A percentile compares a stretch with the other conserved stretches of the same genome.
Conservation (phyloP, 2,888 invertebrate species). For the Cantharis lateralis region DNA sequence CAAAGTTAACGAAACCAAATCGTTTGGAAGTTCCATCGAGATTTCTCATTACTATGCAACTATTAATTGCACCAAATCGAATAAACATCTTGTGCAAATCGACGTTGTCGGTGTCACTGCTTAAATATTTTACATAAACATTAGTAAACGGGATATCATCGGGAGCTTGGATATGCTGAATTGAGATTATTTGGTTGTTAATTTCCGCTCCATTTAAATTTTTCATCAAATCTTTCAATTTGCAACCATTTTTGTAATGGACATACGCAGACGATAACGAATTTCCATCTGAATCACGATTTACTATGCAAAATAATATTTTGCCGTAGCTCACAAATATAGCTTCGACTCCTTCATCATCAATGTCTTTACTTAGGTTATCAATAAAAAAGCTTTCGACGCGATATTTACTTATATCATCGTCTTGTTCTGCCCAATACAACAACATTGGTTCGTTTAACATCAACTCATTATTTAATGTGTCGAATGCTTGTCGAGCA, state of each 20-base stretch:
- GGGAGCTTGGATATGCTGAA: neutral
- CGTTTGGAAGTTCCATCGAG: neutral
- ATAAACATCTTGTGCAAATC: neutral
- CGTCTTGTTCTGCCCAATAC: neutral
- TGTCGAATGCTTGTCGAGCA: neutral
- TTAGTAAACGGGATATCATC: neutral
- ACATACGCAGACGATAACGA: neutral
- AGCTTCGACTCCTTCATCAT: neutral
- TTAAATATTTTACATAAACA: neutral
- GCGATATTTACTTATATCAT: neutral
- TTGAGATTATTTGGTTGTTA: neutral
- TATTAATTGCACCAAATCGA: neutral
- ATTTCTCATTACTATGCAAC: neutral
- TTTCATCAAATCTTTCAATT: neutral
- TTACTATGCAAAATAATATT: neutral
- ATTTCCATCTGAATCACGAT: neutral
- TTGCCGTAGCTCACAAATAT: neutral
- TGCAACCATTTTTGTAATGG: neutral
- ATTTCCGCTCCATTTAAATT: neutral
- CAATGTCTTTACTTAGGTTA: neutral
- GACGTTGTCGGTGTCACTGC: neutral
- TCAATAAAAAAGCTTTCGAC: neutral
- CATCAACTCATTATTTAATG: neutral
- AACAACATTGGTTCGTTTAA: neutral
- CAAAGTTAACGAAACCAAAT: neutral